Base-by-base conservation (phyloP, 53 echinoderm and acorn worm species). In the Antedon mediterranea region DNA sequence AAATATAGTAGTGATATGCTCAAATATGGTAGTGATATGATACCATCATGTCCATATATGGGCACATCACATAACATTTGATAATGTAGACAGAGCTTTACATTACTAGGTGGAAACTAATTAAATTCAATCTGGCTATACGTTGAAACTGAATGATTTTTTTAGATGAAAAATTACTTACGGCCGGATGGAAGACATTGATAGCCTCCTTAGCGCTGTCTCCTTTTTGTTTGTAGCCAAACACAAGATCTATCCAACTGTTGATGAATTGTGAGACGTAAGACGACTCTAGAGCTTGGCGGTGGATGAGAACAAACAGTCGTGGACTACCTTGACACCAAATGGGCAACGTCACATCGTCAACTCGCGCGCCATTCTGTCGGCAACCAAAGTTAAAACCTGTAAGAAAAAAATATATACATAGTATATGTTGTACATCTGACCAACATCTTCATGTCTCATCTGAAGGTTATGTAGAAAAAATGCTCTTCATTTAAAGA, bases 181-280 rank as follows among this genome's bases (percentile, higher is more conserved):
- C 97, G 14, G 91, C 92, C 30, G 92, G 92, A 80, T 95, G 97
- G 80, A 89, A 97, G 29, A 97, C 97, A 78, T 92, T 97, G 78
- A 92, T 86, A 31, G 97, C 86, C 32, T 97, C 92, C 3, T 88
- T 79, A 8, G 97, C 97, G 43, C 84, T 71, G 32, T 89, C 82
- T 3, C 97, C 97, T 27, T 88, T 83, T 85, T 97, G 97, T 71
- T 97, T 92, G 92, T 76, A 86, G 18, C 97, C 97, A 89, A 97
- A 97, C 29, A 97, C 97, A 33, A 97, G 81, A 41, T 97, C 92
- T 72, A 97, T 80, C 97, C 97, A 97, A 28, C 79, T 81, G 77
- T 97, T 92, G 11, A 97, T 88, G 42, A 75, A 74, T 84, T 88
- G 84, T 7, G 92, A 92, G 43, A 89, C 85, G 30, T 77, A 88